These are phyloP conservation scores for Cichlasoma orientale DNA, from an alignment of 2,797 vertebrate genomes.

Conservation along the genomic window DNA sequence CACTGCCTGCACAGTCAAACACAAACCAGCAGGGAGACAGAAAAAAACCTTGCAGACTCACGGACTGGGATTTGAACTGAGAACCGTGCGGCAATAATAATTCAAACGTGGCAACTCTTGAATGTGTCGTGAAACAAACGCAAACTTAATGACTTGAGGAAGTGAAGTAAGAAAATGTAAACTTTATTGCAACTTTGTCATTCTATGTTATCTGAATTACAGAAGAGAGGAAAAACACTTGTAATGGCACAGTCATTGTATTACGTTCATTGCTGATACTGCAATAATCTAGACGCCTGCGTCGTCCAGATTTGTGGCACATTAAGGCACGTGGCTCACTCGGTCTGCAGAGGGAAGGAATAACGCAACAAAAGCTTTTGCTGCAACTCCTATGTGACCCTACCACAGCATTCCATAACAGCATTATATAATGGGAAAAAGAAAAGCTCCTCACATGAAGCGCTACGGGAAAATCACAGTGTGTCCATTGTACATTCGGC, in stretches of 20 bases:
- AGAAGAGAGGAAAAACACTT: constrained; percentile 76
- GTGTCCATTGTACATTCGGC: constrained; percentile 72
- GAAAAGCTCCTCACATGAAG: constrained; percentile 50
- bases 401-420: constrained; percentile 63
- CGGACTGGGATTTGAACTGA: background rate
- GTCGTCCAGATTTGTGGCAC: constrained; percentile 61
- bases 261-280: constrained; percentile 76
- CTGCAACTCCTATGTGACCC: constrained; percentile 48
- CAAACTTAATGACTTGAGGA: constrained; percentile 7
- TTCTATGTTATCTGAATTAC: constrained; percentile 79
- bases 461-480: constrained; percentile 75
- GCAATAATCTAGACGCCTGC: constrained; percentile 69
- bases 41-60: background rate
- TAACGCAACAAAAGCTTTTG: constrained; percentile 64
- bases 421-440: constrained; percentile 46
- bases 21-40: background rate
- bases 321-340: constrained; percentile 59
- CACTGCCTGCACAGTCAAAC: background rate
- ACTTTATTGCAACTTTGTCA: constrained; percentile 83
- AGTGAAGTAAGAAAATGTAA: constrained; percentile 83
- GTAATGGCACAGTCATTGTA: constrained; percentile 79
- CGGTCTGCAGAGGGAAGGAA: constrained; percentile 61
- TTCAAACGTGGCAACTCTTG: fast-evolving
- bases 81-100: background rate
- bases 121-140: background rate